Evolutionary conservation across 2,888 invertebrate genomes (phyloP), one percentile per base, ranked within the genome.

Genomic region (Drosophila ustulata): DNA sequence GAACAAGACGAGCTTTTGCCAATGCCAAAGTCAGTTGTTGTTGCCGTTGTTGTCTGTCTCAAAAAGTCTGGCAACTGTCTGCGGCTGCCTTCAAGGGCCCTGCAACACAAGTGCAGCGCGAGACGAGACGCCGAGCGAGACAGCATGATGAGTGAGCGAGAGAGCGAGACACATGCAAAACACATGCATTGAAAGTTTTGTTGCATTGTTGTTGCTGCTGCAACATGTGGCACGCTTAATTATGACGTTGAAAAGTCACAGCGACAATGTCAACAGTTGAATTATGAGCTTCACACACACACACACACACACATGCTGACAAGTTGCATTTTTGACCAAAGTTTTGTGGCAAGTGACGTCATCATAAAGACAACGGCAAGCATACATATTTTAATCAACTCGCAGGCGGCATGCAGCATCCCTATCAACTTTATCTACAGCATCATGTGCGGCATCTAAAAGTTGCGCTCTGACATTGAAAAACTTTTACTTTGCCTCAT

Each of bases 221-320:
- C 72, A 82, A 84, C 86, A 85, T 84, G 83, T 84, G 82, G 82
- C 76, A 82, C 37, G 74, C 71, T 84, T 86, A 83, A 84, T 83
- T 82, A 83, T 81, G 81, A 82, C 78, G 78, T 78, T 72, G 67
- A 70, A 52, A 79, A 77, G 66, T 80, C 78, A 69, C 56, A 82
- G 34, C 71, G 59, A 73, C 71, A 82, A 75, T 80, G 75, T 78
- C 67, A 81, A 77, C 77, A 52, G 63, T 49, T 79, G 62, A 75
- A 74, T 78, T 78, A 82, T 78, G 69, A 61, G 61, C 51, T 28
- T 26, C 32, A 26, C 55, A 66, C 49, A 47, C 37, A 47, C 37
- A 6, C 18, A 13, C 9, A 32, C 52, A 62, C 37, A 6, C 18
- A 13, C 9, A 32, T 47, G 58, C 46, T 26, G 23, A 37, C 65